Evolutionary conservation across 2,888 invertebrate genomes (phyloP), one percentile per base, ranked within the genome.

Genomic region (Bedellia somnulentella): DNA sequence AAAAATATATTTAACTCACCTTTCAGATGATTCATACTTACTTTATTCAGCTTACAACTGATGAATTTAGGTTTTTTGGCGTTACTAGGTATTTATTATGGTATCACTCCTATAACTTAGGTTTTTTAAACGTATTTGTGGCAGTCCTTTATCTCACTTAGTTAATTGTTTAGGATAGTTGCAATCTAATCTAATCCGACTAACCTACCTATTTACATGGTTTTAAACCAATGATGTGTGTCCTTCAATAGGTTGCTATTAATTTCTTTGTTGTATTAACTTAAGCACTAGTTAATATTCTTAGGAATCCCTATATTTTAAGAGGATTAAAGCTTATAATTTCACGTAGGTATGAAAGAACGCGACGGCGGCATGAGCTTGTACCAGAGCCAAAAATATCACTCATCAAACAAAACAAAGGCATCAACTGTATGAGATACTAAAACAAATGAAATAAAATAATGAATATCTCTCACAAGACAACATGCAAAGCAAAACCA

Each of bases 371-470:
- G n/a, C n/a, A n/a, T n/a, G n/a, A n/a, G n/a, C n/a, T n/a, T n/a
- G n/a, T n/a, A n/a, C n/a, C n/a, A n/a, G n/a, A n/a, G 55, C 55
- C 59, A 52, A 57, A 60, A 61, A 61, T 58, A 59, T 49, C 48
- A 47, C 45, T 48, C 45, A 45, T 52, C 50, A 57, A 57, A 64
- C 50, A 61, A 58, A 59, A 48, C 47, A 47, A 43, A 49, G 54
- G 45, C 49, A 57, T 63, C 61, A 63, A 58, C 48, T 42, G 47
- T 43, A 52, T 50, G 50, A 52, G 54, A 66, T n/a, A 63, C 48
- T 66, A 63, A 73, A 70, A 73, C 71, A 73, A 64, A 73, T 68
- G 66, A 63, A 60, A 67, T 42, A n/a, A n/a, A n/a, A n/a, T 55
- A 63, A 63, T 66, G 60, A 46, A 46, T 58, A 42, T 52, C 45